Conservation (phyloP, 92 coral and sea anemone genomes). For the Umimayanthus kanabou region DNA sequence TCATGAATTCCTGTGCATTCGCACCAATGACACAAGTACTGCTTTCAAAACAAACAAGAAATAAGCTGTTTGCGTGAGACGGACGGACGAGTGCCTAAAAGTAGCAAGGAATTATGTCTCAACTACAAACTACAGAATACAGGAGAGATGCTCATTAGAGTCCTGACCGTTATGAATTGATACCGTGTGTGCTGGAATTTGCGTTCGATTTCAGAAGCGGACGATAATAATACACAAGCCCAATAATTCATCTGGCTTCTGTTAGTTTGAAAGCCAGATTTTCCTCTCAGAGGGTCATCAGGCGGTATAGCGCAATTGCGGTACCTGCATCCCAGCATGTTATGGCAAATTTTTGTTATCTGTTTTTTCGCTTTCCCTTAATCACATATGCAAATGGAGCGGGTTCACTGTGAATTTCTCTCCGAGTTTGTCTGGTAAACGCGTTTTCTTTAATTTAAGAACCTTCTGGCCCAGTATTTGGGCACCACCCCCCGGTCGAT, state of each 20-base stretch:
- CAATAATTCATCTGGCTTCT: conserved; percentile 6
- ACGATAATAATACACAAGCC: not conserved
- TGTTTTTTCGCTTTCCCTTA: conserved; percentile 40
- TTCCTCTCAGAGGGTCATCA: conserved; percentile 9
- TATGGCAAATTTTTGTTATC: conserved; percentile 5
- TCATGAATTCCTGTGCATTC: conserved; percentile 6
- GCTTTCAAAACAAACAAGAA: conserved; percentile 31
- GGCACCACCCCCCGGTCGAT: not conserved
- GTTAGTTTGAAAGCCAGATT: conserved; percentile 7
- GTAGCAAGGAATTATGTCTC: not conserved
- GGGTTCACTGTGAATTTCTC: not conserved
- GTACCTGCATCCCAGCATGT: conserved; percentile 18
- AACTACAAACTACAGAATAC: not conserved
- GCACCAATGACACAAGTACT: not conserved
- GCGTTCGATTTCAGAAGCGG: not conserved
- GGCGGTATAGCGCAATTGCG: not conserved
- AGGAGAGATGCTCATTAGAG: not conserved
- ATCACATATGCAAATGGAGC: conserved; percentile 36
- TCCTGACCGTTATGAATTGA: not conserved
- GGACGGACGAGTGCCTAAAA: not conserved
- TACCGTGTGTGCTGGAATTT: not conserved
- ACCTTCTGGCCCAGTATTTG: conserved; percentile 42
- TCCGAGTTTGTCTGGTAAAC: conserved; percentile 46
- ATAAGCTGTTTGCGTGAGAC: not conserved
- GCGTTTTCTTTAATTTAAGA: conserved; percentile 52